Percentiles rank a stretch among this genome's conserved stretches.
Conservation (phyloP, 2,113 vertebrate species). For the Myiopsitta monachus region DNA sequence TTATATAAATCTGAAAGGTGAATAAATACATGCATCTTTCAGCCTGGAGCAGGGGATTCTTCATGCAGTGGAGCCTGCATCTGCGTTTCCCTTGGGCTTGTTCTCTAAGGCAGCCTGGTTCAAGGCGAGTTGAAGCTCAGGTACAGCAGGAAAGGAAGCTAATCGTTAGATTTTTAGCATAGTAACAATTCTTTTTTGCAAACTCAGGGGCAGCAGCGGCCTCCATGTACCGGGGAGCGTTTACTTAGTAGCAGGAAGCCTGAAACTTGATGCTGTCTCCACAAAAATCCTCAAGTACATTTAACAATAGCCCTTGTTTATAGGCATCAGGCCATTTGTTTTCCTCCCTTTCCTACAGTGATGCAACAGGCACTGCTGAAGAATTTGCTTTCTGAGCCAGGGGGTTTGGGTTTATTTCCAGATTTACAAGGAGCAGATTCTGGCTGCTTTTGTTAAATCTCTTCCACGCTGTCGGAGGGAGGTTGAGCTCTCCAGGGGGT, state of each 20-base stretch:
- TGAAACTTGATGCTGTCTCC: constrained; percentile 27
- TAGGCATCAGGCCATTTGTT: neutral
- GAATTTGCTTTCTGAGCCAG: neutral
- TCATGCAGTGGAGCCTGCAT: fast-evolving
- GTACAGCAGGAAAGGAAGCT: neutral
- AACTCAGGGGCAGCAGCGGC: neutral
- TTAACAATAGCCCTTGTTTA: constrained; percentile 34
- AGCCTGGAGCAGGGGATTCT: neutral
- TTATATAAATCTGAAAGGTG: neutral
- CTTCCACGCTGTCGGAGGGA: neutral
- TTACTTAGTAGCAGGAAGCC: constrained; percentile 47
- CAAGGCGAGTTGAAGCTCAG: constrained; percentile 21
- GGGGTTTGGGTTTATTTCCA: neutral
- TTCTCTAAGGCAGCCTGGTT: neutral
- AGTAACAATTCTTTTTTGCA: neutral
- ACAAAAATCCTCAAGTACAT: neutral
- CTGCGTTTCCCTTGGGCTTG: neutral
- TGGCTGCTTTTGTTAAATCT: neutral
- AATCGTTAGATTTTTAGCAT: constrained; percentile 22
- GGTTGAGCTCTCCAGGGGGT: neutral
- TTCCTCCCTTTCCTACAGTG: neutral
- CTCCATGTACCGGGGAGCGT: neutral
- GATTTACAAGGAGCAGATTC: neutral
- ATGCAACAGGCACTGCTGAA: neutral
- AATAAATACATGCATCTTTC: neutral